Evolutionary conservation across 2,113 vertebrate genomes (phyloP).

Genomic region (Trachemys scripta): DNA sequence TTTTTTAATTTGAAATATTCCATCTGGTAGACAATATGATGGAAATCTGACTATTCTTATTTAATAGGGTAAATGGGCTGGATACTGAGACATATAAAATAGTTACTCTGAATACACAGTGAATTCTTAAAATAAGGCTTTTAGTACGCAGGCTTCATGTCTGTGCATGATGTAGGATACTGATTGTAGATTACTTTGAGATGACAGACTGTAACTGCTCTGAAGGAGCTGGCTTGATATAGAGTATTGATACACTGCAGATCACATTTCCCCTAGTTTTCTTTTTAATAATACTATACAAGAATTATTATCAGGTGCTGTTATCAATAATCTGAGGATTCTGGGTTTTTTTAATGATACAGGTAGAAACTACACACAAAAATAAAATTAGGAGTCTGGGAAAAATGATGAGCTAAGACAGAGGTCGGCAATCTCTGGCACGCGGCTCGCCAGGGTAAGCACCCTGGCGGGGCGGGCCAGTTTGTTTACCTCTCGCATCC

Average conservation of each 20-base stretch:
- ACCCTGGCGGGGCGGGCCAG: no score
- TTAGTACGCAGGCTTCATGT: conserved; percentile 6
- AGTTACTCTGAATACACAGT: background rate
- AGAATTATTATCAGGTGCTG: conserved; percentile 27
- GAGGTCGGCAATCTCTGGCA: no score
- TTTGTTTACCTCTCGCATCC: no score
- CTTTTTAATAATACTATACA: background rate
- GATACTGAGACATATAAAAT: background rate
- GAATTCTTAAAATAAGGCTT: background rate
- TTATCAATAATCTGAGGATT: background rate
- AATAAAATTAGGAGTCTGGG: background rate
- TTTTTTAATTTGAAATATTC: background rate
- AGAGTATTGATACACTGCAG: conserved; percentile 57
- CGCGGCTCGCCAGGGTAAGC: no score
- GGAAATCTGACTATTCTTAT: background rate
- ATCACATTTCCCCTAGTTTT: conserved; percentile 52
- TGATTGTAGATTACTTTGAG: conserved; percentile 68
- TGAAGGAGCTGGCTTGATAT: conserved; percentile 63
- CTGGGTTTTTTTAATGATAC: background rate
- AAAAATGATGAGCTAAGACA: background rate
- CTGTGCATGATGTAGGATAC: conserved; percentile 29
- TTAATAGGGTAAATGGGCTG: background rate
- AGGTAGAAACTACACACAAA: background rate
- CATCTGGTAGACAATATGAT: background rate
- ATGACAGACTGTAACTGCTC: conserved; percentile 60